phyloP scores from a whole-genome alignment of 2,113 vertebrate genomes.

The Lepisosteus osseus region DNA sequence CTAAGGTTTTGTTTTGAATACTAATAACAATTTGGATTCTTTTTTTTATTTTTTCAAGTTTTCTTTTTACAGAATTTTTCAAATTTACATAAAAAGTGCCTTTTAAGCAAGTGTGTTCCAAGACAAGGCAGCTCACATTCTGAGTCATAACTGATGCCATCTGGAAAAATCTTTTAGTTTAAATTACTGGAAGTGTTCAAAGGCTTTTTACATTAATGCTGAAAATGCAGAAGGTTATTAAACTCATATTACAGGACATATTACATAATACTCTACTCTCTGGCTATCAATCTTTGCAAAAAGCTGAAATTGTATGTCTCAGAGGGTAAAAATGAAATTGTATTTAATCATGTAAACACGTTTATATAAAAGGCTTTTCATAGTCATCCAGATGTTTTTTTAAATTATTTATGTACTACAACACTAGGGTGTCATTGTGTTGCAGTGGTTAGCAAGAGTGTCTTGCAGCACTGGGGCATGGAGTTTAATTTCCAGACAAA shows the following conservation, averaged over 20 bases:
- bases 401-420: too few species aligned
- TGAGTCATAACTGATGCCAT: slow-evolving; percentile 77
- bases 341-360: too few species aligned
- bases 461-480: too few species aligned
- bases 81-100: slow-evolving; percentile 48
- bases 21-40: too few species aligned
- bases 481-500: too few species aligned
- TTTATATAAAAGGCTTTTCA: too few species aligned
- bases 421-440: too few species aligned
- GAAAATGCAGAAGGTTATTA: slow-evolving; percentile 76
- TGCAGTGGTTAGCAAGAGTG: too few species aligned
- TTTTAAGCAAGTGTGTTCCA: background rate
- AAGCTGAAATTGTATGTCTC: background rate
- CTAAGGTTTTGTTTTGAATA: too few species aligned
- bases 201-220: slow-evolving; percentile 74
- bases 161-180: slow-evolving; percentile 83
- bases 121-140: slow-evolving; percentile 53
- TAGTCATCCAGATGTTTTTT: too few species aligned
- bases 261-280: slow-evolving; percentile 53
- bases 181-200: slow-evolving; percentile 85
- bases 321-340: too few species aligned
- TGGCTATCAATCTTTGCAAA: slow-evolving; percentile 64
- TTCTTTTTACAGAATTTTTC: background rate
- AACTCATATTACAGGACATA: slow-evolving; percentile 83
- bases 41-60: too few species aligned